These are phyloP conservation scores for Machimus atricapillus DNA, from an alignment of 2,888 invertebrate genomes.

Conservation along the genomic window DNA sequence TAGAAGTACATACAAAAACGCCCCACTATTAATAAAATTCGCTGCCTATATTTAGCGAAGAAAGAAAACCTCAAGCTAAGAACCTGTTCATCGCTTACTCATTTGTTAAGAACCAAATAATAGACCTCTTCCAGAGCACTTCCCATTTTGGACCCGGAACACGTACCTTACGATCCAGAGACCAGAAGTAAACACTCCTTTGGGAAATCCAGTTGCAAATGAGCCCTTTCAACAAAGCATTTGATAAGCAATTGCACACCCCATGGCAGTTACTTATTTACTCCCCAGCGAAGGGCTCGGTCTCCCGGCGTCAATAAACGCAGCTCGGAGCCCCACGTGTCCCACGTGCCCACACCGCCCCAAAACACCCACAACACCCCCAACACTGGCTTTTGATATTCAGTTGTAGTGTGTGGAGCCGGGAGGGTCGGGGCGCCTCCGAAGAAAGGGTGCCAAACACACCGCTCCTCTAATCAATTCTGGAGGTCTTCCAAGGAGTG, in stretches of 20 bases:
- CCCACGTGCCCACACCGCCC: not conserved
- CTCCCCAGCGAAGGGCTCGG: not conserved
- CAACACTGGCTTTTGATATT: not conserved
- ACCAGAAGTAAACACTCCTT: not conserved
- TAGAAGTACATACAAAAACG: no score
- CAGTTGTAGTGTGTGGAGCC: not conserved
- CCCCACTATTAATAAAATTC: not conserved
- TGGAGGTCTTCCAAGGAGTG: not conserved
- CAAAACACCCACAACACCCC: not conserved
- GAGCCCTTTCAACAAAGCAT: not conserved
- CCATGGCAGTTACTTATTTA: not conserved
- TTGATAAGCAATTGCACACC: not conserved
- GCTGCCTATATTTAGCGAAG: not conserved
- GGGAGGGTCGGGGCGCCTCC: not conserved
- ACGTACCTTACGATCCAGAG: not conserved
- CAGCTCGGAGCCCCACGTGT: not conserved
- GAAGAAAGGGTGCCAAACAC: not conserved
- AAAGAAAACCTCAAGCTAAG: not conserved
- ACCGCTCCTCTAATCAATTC: not conserved
- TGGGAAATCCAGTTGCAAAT: conserved; percentile 12
- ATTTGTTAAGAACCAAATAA: not conserved
- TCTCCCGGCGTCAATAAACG: not conserved
- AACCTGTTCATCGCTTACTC: not conserved
- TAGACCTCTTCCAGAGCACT: not conserved
- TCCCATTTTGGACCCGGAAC: not conserved